Evolutionary conservation across 2,888 invertebrate genomes (phyloP), one percentile per base, ranked within the genome.

Genomic region (Neocrepidodera transversa): DNA sequence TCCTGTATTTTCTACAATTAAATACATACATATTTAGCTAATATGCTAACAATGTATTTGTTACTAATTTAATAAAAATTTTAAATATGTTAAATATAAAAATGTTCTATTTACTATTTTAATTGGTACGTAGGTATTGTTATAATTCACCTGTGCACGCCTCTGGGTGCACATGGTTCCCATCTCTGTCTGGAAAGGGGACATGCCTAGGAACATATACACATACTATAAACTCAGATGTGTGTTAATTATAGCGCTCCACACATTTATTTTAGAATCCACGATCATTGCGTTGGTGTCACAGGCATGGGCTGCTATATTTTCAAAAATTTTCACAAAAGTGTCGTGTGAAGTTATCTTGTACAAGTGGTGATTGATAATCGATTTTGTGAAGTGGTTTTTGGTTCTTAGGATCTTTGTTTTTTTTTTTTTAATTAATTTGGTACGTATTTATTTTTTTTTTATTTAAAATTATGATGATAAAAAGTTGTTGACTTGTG

Each of bases 141-240:
- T 32, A 38, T 16, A 17, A 38, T 26, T 38, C 50, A 53, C 63
- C 58, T 61, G 67, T 57, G 60, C 52, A 28, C 61, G 58, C 42
- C 58, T 58, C 45, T 43, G 59, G 50, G 42, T 62, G 60, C 62
- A 64, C 62, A 64, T 62, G 64, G 62, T 58, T 48, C 51, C 55
- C 55, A 58, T 67, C 64, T 66, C 64, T 64, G 64, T 60, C 63
- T 66, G 64, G 57, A 61, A 54, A 68, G 65, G 68, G 66, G 68
- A 62, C 65, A 62, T 60, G 60, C 58, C 48, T 60, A 60, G 52
- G 50, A 60, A 63, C 52, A 60, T 54, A 51, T 64, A 38, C 17
- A 42, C 42, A 40, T 13, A n/a, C 18, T 28, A 28, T 36, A 36
- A 40, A 42, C 35, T 43, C 53, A 54, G 45, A 54, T 47, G 45